These are phyloP conservation scores for Stenolophus ochropezus DNA, from an alignment of 2,888 invertebrate species.

Conservation along the genomic window DNA sequence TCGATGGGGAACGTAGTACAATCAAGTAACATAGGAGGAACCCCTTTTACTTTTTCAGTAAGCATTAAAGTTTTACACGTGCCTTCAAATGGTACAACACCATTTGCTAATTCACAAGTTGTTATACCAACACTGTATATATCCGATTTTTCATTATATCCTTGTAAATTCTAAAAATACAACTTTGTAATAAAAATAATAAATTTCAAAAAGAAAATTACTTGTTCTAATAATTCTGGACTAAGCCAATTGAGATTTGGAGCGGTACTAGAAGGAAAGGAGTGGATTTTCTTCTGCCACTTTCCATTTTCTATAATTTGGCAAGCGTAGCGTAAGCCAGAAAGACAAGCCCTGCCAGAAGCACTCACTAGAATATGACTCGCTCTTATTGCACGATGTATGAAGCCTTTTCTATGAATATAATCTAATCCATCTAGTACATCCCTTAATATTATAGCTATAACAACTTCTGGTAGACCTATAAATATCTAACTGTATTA, in stretches of 20 bases:
- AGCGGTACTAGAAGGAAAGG: constrained; percentile 82
- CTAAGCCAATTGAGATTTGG: constrained; percentile 92
- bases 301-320: constrained; percentile 83
- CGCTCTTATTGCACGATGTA: constrained; percentile 90
- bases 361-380: constrained; percentile 88
- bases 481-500: constrained; percentile 10
- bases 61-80: constrained; percentile 93
- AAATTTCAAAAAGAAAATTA: constrained; percentile 65
- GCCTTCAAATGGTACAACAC: constrained; percentile 90
- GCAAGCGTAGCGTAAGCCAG: constrained; percentile 88
- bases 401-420: constrained; percentile 87
- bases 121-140: constrained; percentile 93
- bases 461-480: constrained; percentile 88
- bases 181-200: constrained; percentile 1
- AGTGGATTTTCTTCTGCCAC: constrained; percentile 82
- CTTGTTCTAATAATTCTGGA: constrained; percentile 92
- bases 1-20: constrained; percentile 80
- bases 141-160: constrained; percentile 93
- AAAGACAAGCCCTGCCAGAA: constrained; percentile 82
- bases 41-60: constrained; percentile 90
- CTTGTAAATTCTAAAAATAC: constrained; percentile 80
- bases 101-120: constrained; percentile 92
- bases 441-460: constrained; percentile 86
- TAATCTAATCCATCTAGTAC: constrained; percentile 88
- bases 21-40: constrained; percentile 85